Evolutionary conservation across 2,797 vertebrate species (phyloP).

Genomic region (Oreortyx pictus): DNA sequence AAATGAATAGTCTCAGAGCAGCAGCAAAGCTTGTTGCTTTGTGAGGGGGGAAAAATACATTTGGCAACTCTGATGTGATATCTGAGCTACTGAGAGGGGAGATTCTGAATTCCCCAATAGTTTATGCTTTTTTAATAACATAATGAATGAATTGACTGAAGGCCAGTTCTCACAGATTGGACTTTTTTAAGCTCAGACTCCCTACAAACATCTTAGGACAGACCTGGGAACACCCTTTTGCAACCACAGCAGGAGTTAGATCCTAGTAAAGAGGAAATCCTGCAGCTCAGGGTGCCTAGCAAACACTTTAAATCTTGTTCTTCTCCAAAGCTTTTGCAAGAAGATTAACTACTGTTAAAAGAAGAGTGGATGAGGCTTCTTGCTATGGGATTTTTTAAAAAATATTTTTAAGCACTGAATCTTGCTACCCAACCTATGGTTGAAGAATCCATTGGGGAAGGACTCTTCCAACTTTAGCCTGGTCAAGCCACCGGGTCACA

Average conservation of each 20-base stretch:
- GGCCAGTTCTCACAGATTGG: not conserved
- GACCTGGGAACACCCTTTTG: not conserved
- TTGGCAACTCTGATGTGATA: not conserved
- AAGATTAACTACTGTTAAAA: not conserved
- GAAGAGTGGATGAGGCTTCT: not conserved
- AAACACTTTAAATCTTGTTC: not conserved
- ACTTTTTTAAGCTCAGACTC: not conserved
- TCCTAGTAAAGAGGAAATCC: not conserved
- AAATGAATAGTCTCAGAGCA: constrained; percentile 61
- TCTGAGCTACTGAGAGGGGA: not conserved
- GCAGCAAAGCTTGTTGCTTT: constrained; percentile 49
- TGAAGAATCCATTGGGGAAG: not conserved
- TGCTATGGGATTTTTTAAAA: not conserved
- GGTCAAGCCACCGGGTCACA: not conserved
- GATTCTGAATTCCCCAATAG: not conserved
- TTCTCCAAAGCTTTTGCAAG: not conserved
- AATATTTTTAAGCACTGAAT: not conserved
- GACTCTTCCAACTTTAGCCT: not conserved
- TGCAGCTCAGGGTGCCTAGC: not conserved
- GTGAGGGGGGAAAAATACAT: accelerated
- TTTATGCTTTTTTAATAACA: not conserved
- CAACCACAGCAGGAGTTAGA: not conserved
- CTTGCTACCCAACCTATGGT: not conserved
- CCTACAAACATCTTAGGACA: accelerated
- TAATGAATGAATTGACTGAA: not conserved